These are phyloP conservation scores for Drosophila nigricruria DNA, from an alignment of 2,888 invertebrate genomes.

Conservation along the genomic window DNA sequence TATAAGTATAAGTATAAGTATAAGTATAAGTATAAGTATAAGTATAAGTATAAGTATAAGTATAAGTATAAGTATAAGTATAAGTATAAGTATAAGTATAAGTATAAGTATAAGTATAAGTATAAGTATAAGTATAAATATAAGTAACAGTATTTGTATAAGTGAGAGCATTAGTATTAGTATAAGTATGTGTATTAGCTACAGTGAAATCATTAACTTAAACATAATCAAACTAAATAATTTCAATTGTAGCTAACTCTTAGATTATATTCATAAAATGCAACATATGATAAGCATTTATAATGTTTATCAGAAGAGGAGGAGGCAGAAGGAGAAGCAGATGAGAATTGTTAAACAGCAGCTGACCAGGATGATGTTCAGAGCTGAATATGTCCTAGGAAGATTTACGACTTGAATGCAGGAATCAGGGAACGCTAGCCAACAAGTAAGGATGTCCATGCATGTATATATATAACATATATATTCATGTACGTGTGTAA, in stretches of 20 bases:
- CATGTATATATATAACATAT: not conserved
- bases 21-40: no score
- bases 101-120: no score
- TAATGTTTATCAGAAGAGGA: constrained; percentile 4
- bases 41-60: no score
- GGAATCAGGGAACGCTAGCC: constrained; percentile 27
- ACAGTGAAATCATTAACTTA: not conserved
- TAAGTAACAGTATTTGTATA: no score
- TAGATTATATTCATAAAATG: not conserved
- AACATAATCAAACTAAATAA: not conserved
- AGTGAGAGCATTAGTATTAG: no score
- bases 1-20: no score
- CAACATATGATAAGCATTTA: not conserved
- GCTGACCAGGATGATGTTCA: constrained; percentile 30
- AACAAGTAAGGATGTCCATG: constrained; percentile 36
- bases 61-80: no score
- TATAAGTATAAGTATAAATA: no score
- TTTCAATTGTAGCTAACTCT: not conserved
- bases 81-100: no score
- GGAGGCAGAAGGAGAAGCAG: constrained; percentile 4
- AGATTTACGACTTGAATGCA: constrained; percentile 57
- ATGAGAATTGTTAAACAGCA: constrained; percentile 22
- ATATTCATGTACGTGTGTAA: constrained; percentile 29
- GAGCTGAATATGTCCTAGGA: constrained; percentile 42
- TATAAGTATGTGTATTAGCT: no score